Evolutionary conservation across 2,888 invertebrate genomes (phyloP).

Genomic region (Diplazon laetatorius): DNA sequence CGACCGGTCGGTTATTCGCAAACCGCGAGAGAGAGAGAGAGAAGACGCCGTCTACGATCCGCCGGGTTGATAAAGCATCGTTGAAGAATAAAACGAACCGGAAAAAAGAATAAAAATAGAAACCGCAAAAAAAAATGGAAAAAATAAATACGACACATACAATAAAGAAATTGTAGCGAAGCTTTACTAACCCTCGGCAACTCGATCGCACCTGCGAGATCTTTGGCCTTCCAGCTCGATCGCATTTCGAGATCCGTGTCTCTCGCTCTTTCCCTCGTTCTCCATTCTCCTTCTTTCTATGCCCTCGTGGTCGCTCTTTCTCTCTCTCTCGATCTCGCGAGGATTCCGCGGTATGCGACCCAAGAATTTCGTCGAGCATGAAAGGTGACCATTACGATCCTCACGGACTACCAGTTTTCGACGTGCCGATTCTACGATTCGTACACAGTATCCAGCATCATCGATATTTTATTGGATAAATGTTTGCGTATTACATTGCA

Average conservation of each 20-base stretch:
- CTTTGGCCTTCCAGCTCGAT: conserved; percentile 53
- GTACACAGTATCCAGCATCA: background rate
- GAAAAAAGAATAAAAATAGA: conserved; percentile 7
- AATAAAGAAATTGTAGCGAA: conserved; percentile 32
- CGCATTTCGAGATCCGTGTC: conserved; percentile 40
- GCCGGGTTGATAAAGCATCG: conserved; percentile 52
- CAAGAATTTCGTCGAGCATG: conserved; percentile 53
- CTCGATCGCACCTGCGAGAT: conserved; percentile 63
- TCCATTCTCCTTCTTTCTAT: too few relatives aligned
- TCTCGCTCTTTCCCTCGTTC: conserved; percentile 15
- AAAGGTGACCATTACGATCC: conserved; percentile 42
- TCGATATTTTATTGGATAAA: background rate
- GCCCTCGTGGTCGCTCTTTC: background rate
- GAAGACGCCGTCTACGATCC: conserved; percentile 46
- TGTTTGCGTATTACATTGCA: too few relatives aligned
- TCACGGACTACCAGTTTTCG: conserved; percentile 34
- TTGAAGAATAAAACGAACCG: background rate
- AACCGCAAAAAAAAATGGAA: background rate
- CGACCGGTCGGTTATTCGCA: conserved; percentile 11
- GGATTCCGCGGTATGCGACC: conserved; percentile 42
- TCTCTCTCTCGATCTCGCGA: conserved; percentile 2
- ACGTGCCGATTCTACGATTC: too few relatives aligned
- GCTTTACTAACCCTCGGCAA: conserved; percentile 41
- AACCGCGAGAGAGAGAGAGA: too few relatives aligned
- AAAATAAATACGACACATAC: background rate